These are phyloP conservation scores for Leucophenga montana DNA, from an alignment of 2,888 invertebrate genomes.

Conservation along the genomic window DNA sequence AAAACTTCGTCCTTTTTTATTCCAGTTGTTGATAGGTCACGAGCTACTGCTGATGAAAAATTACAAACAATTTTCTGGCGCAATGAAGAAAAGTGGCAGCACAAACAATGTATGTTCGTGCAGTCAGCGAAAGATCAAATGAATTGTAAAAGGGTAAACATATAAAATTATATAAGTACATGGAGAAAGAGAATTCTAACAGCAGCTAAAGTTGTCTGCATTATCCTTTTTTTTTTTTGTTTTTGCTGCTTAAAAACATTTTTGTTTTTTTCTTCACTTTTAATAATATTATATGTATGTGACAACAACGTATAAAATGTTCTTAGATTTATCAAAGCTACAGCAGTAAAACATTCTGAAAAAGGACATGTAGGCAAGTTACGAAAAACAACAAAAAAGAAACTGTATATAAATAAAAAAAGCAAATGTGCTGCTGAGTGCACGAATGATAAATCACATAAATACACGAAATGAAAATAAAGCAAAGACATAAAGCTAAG, in stretches of 20 bases:
- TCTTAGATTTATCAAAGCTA: constrained; percentile 22
- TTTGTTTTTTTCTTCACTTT: background rate
- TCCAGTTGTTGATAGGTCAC: constrained; percentile 15
- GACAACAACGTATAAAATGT: constrained; percentile 25
- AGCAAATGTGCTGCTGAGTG: background rate
- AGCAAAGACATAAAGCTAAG: background rate
- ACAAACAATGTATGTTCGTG: constrained; percentile 9
- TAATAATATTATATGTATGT: constrained; percentile 11
- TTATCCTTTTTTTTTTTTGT: background rate
- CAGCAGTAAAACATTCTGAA: too few species aligned
- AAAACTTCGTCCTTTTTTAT: background rate
- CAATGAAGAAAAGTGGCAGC: constrained; percentile 13
- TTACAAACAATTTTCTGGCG: constrained; percentile 26
- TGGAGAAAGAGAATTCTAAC: background rate
- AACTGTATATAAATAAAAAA: background rate
- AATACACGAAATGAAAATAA: constrained; percentile 26
- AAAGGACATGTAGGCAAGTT: too few species aligned
- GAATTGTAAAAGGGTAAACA: constrained; percentile 29
- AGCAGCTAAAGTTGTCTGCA: background rate
- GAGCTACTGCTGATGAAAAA: constrained; percentile 26
- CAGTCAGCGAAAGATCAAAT: constrained; percentile 26
- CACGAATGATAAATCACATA: constrained; percentile 24
- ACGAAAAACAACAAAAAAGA: background rate
- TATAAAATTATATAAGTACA: constrained; percentile 16
- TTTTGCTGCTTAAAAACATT: background rate